Evolutionary conservation across 37 sponge, comb jelly and placozoan species (phyloP).

Genomic region (Axinella damicornis): DNA sequence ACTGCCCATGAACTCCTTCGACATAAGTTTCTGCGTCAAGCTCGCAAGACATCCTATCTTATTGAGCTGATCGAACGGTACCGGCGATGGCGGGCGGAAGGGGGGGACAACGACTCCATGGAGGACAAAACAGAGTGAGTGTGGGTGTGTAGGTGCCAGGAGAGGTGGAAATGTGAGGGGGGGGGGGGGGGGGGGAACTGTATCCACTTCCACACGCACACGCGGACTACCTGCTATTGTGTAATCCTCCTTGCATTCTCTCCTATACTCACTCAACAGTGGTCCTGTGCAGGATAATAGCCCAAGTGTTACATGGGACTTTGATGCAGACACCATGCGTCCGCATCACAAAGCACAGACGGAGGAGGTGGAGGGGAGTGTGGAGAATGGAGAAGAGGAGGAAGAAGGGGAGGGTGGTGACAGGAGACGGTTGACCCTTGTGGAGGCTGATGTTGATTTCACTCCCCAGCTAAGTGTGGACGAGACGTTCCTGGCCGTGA

Average conservation of each 20-base stretch:
- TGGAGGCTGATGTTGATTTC: neutral
- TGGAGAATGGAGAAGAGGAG: neutral
- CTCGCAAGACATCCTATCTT: conserved; percentile 84
- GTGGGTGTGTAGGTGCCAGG: no score
- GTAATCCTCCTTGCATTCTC: no score
- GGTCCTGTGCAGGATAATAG: neutral
- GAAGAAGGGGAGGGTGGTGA: neutral
- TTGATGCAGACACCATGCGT: conserved; percentile 22
- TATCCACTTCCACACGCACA: no score
- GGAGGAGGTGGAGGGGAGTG: neutral
- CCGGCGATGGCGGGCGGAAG: conserved; percentile 74
- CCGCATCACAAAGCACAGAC: no score
- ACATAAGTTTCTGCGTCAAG: conserved; percentile 84
- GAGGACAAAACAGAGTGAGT: conserved; percentile 11
- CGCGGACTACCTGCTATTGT: no score
- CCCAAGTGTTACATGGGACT: conserved; percentile 11
- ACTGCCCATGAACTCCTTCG: conserved; percentile 87
- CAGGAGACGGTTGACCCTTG: no score
- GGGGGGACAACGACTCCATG: conserved; percentile 46
- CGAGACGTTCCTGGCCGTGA: neutral
- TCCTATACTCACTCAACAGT: neutral
- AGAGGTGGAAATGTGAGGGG: no score
- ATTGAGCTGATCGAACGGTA: conserved; percentile 86
- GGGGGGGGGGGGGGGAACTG: no score
- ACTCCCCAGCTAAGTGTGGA: conserved; percentile 12